These are phyloP conservation scores for Pantherophis vulpinus DNA, from an alignment of 2,797 vertebrate species.

Conservation along the genomic window DNA sequence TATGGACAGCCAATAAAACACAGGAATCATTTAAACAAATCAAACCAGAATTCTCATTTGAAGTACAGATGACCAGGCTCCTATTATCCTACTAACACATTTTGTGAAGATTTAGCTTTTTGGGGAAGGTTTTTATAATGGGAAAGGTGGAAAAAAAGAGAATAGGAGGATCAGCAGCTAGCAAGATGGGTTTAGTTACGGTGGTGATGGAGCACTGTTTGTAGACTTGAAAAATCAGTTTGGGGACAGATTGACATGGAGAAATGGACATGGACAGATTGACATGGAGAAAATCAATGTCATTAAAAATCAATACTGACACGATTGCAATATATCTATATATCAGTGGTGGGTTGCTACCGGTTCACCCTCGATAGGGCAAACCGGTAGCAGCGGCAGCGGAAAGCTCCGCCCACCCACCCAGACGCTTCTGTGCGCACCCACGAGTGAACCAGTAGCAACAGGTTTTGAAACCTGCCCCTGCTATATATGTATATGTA, in stretches of 20 bases:
- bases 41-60: background rate
- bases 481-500: background rate
- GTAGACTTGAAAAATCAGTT: background rate
- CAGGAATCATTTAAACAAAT: no score
- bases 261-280: background rate
- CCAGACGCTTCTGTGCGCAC: no score
- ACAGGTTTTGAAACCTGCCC: no score
- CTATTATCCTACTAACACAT: background rate
- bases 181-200: background rate
- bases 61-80: background rate
- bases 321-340: background rate
- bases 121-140: background rate
- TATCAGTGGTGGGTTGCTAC: background rate
- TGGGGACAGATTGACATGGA: background rate
- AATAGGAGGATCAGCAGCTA: background rate
- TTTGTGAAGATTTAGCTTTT: background rate
- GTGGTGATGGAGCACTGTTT: background rate
- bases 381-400: accelerated
- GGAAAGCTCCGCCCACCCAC: no score
- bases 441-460: no score
- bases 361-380: no score
- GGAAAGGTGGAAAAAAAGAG: background rate
- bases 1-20: no score
- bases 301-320: background rate
- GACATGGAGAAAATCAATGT: background rate